Evolutionary conservation across 53 echinoderm and acorn worm genomes (phyloP).

Genomic region (Glandiceps talaboti): DNA sequence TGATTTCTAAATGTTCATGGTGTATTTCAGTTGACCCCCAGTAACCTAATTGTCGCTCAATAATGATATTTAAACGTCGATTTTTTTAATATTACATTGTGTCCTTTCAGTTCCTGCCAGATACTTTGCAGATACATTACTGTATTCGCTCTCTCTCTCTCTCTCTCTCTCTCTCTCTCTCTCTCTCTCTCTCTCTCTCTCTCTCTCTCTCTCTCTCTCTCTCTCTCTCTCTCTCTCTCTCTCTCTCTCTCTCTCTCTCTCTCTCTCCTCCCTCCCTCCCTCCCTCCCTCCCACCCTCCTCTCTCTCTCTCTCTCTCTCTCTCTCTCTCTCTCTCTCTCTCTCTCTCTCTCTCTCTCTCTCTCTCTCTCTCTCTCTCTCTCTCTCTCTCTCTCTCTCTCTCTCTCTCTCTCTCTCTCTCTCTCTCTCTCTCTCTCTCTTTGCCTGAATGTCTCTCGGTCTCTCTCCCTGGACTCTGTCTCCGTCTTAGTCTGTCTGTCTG

Average conservation of each 20-base stretch:
- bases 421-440: not conserved
- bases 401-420: constrained; percentile 1
- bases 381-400: constrained; percentile 3
- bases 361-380: not conserved
- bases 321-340: constrained; percentile 6
- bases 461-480: not conserved
- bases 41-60: too few relatives aligned
- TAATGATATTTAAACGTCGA: too few relatives aligned
- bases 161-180: too few relatives aligned
- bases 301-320: constrained; percentile 1
- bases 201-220: too few relatives aligned
- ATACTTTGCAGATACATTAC: too few relatives aligned
- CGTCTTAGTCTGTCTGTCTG: not conserved
- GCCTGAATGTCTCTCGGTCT: not conserved
- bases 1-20: too few relatives aligned
- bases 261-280: not conserved
- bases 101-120: too few relatives aligned
- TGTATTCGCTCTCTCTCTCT: too few relatives aligned
- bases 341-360: not conserved
- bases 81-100: too few relatives aligned
- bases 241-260: not conserved
- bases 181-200: too few relatives aligned
- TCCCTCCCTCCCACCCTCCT: not conserved
- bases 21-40: too few relatives aligned
- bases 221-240: too few relatives aligned